Evolutionary conservation across 2,888 invertebrate species (phyloP).

Genomic region (Lithophane ornitopus): DNA sequence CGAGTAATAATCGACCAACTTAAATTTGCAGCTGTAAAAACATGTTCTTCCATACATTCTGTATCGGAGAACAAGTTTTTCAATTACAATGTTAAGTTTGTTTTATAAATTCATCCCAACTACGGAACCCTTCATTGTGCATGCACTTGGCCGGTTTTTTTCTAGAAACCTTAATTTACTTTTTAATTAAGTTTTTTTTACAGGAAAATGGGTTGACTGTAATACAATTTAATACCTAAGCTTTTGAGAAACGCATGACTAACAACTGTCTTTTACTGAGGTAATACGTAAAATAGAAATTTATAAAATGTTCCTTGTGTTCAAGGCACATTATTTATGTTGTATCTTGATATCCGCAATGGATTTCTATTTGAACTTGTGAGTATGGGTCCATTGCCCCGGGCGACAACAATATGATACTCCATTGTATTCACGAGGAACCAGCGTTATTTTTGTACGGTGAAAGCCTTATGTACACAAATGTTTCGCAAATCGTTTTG

Average conservation of each 20-base stretch:
- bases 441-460: background rate
- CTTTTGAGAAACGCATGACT: background rate
- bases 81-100: no score
- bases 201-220: background rate
- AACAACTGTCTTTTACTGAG: background rate
- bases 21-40: no score
- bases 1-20: no score
- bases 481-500: slow-evolving; percentile 15
- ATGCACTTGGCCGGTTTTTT: no score
- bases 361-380: slow-evolving; percentile 2
- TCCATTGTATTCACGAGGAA: slow-evolving; percentile 3
- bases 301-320: background rate
- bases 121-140: no score
- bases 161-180: no score
- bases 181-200: background rate
- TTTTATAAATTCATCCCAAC: no score
- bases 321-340: slow-evolving; percentile 4
- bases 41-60: no score
- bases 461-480: slow-evolving; percentile 11
- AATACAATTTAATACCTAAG: background rate
- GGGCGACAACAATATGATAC: slow-evolving; percentile 13
- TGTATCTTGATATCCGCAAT: background rate
- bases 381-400: slow-evolving; percentile 3
- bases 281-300: background rate
- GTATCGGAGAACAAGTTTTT: no score